These are phyloP conservation scores for Popillia japonica DNA, from an alignment of 1,140 invertebrate species.

Conservation along the genomic window DNA sequence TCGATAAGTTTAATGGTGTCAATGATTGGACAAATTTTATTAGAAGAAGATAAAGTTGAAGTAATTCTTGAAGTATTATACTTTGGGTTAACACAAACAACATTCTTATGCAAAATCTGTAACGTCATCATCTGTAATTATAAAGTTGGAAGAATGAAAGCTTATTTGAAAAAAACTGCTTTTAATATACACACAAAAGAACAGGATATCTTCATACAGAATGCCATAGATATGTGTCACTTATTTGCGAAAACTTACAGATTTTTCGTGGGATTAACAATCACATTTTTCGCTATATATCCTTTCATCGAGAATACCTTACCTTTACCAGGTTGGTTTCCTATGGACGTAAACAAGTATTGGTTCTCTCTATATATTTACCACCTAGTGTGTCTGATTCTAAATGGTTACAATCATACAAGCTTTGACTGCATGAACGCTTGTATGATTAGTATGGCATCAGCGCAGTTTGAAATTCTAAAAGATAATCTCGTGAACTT, in stretches of 20 bases:
- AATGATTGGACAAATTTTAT: slow-evolving; percentile 3
- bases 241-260: slow-evolving; percentile 27
- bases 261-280: slow-evolving; percentile 30
- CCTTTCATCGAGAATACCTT: slow-evolving; percentile 41
- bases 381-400: slow-evolving; percentile 10
- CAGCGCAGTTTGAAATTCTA: slow-evolving; percentile 44
- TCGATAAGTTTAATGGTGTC: slow-evolving; percentile 34
- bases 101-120: slow-evolving; percentile 40
- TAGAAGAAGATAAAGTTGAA: slow-evolving; percentile 39
- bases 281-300: slow-evolving; percentile 42
- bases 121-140: slow-evolving; percentile 39
- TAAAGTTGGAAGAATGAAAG: slow-evolving; percentile 2
- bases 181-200: slow-evolving; percentile 6
- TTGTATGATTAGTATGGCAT: slow-evolving; percentile 38
- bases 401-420: slow-evolving; percentile 34
- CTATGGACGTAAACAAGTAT: slow-evolving; percentile 38
- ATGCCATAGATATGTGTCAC: neutral
- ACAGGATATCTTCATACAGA: slow-evolving; percentile 25
- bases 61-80: slow-evolving; percentile 40
- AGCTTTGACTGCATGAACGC: slow-evolving; percentile 36
- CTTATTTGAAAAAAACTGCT: slow-evolving; percentile 25
- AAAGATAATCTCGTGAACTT: slow-evolving; percentile 42
- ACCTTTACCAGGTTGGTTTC: slow-evolving; percentile 44
- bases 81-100: slow-evolving; percentile 41
- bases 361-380: slow-evolving; percentile 21